These are phyloP conservation scores for Drosophila parabipectinata DNA, from an alignment of 1,140 invertebrate species.

Conservation along the genomic window DNA sequence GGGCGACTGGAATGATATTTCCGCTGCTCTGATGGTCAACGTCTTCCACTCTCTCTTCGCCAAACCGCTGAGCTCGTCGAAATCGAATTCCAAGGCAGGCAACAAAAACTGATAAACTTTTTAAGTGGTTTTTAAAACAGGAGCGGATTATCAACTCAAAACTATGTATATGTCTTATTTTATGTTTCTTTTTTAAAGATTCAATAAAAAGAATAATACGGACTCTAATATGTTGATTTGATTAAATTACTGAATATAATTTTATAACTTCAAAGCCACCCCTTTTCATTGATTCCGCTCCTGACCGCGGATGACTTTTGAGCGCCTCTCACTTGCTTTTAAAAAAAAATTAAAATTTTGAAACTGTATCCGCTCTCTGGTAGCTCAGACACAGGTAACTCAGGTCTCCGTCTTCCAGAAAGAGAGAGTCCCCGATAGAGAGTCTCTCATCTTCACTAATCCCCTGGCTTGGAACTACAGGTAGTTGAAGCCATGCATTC, in stretches of 20 bases:
- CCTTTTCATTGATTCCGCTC: constrained; percentile 2
- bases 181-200: not conserved
- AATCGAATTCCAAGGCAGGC: constrained; percentile 28
- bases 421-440: constrained; percentile 3
- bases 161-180: not conserved
- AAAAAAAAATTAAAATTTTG: constrained; percentile 23
- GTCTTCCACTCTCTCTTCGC: constrained; percentile 25
- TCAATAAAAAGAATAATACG: too few relatives aligned
- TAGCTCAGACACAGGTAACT: constrained; percentile 3
- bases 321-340: constrained; percentile 3
- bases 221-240: too few relatives aligned
- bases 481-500: constrained; percentile 11
- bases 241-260: too few relatives aligned
- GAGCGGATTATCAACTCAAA: constrained; percentile 15
- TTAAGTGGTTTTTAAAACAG: constrained; percentile 23
- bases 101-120: constrained; percentile 39
- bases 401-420: constrained; percentile 31
- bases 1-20: constrained; percentile 42
- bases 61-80: constrained; percentile 33
- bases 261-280: not conserved
- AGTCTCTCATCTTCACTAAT: constrained; percentile 9
- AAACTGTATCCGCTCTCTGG: constrained; percentile 44
- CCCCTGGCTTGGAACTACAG: constrained; percentile 13
- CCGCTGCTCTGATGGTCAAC: constrained; percentile 39
- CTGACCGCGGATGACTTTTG: constrained; percentile 15